Conservation (phyloP, 2,797 vertebrate genomes). For the Nasua narica region DNA sequence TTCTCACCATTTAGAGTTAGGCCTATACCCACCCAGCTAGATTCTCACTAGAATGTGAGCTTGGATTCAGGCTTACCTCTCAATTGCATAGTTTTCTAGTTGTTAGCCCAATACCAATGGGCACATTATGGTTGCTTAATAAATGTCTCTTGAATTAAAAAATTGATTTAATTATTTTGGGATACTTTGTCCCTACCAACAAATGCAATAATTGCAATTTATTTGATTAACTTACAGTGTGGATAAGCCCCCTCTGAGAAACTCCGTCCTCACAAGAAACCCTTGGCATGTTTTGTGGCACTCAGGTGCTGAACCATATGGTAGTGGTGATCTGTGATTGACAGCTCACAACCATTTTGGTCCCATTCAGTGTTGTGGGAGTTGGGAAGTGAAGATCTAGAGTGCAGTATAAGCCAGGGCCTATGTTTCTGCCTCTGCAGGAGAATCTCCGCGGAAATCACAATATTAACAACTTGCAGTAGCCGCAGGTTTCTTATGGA, state of each 20-base stretch:
- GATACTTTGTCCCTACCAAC: not conserved
- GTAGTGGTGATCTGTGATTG: not conserved
- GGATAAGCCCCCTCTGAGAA: not conserved
- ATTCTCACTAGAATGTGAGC: not conserved
- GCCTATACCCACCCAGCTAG: not conserved
- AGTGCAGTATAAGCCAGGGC: not conserved
- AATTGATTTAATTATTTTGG: slow-evolving; percentile 15
- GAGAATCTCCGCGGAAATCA: slow-evolving; percentile 44
- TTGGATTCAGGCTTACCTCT: not conserved
- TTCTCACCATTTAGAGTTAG: not conserved
- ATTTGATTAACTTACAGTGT: not conserved
- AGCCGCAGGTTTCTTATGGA: slow-evolving; percentile 48
- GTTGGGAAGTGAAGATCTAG: not conserved
- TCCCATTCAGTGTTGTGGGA: not conserved
- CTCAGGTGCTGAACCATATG: not conserved
- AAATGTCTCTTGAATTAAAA: slow-evolving; percentile 1
- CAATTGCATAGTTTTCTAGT: not conserved
- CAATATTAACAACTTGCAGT: slow-evolving; percentile 47
- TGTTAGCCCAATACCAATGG: not conserved
- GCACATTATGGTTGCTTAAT: not conserved
- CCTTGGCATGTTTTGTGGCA: not conserved
- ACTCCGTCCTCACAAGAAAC: not conserved
- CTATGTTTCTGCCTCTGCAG: not conserved
- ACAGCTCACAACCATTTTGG: not conserved
- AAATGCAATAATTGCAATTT: not conserved